Conservation (phyloP, 2,888 invertebrate genomes). For the Volucella zonaria region DNA sequence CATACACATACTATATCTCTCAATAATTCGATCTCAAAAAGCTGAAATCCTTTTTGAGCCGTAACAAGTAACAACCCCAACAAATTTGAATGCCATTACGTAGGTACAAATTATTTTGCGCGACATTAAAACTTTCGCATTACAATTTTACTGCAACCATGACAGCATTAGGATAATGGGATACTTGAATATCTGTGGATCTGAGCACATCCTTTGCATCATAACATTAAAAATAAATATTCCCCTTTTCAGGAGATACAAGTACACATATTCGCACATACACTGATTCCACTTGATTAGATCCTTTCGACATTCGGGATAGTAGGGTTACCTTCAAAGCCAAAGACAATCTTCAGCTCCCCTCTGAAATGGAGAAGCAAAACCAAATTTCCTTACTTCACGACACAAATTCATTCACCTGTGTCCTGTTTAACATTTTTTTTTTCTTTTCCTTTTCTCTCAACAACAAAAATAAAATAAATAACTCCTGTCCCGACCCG, state of each 20-base stretch:
- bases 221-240: slow-evolving; percentile 56
- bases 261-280: not conserved
- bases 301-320: slow-evolving; percentile 44
- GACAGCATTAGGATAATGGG: slow-evolving; percentile 63
- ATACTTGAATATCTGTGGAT: slow-evolving; percentile 51
- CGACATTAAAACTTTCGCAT: slow-evolving; percentile 61
- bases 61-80: not conserved
- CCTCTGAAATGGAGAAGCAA: not conserved
- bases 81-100: slow-evolving; percentile 19
- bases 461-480: slow-evolving; percentile 57
- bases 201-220: slow-evolving; percentile 10
- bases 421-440: slow-evolving; percentile 16
- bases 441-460: not conserved
- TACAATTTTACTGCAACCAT: slow-evolving; percentile 60
- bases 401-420: slow-evolving; percentile 50
- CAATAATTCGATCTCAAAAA: slow-evolving; percentile 28
- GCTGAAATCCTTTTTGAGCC: not conserved
- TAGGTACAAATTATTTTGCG: slow-evolving; percentile 47
- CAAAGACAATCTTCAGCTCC: slow-evolving; percentile 41
- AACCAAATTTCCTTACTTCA: slow-evolving; percentile 14
- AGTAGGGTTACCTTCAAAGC: slow-evolving; percentile 9
- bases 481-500: slow-evolving; percentile 24
- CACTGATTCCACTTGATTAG: slow-evolving; percentile 41
- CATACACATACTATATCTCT: not conserved
- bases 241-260: slow-evolving; percentile 13